These are phyloP conservation scores for Gobio occitaniae DNA, from an alignment of 2,797 vertebrate species.

Conservation along the genomic window DNA sequence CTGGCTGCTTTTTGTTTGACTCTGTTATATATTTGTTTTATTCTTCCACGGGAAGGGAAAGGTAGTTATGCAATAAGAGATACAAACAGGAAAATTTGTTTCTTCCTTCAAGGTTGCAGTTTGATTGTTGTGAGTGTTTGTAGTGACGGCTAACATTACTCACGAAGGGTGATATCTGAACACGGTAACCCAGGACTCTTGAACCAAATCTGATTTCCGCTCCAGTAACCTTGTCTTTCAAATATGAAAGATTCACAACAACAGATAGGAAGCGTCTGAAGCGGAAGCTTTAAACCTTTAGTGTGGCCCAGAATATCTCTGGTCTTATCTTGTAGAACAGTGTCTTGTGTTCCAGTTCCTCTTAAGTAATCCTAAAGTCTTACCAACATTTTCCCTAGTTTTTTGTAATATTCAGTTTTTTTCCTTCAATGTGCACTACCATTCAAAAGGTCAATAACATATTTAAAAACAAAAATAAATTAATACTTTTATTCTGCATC, in stretches of 20 bases:
- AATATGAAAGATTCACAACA: conserved; percentile 22
- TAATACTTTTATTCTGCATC: background rate
- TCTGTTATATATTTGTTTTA: background rate
- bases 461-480: no score
- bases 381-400: no score
- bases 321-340: background rate
- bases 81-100: background rate
- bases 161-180: background rate
- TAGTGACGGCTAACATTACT: background rate
- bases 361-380: background rate
- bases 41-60: background rate
- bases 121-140: conserved; percentile 4
- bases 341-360: background rate
- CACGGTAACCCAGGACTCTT: background rate
- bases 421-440: background rate
- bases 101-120: background rate
- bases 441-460: background rate
- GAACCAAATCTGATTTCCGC: background rate
- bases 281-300: background rate
- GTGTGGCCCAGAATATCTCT: background rate
- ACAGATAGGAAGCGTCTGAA: background rate
- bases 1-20: background rate
- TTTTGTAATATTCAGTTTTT: background rate
- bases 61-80: background rate
- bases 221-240: conserved; percentile 13